phyloP scores from a whole-genome alignment of 2,113 vertebrate genomes.

The Perccottus glenii region DNA sequence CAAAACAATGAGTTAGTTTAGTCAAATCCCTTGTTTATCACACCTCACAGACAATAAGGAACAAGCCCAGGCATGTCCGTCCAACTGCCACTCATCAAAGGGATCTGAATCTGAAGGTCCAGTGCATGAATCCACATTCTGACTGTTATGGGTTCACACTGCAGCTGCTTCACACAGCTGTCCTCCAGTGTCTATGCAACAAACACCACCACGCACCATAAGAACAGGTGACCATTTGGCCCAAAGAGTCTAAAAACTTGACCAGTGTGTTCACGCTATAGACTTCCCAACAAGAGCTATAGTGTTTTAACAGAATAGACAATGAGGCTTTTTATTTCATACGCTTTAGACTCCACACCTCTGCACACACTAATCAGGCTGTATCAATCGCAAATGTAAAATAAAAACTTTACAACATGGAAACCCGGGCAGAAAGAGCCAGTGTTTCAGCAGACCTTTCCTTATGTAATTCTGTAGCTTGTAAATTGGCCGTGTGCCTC shows the following conservation, averaged over 20 bases:
- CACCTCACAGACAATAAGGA: constrained; percentile 52
- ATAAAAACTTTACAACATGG: constrained; percentile 43
- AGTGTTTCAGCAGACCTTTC: constrained; percentile 32
- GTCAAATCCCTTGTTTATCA: background rate
- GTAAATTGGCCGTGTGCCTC: constrained; percentile 39
- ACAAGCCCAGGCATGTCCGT: constrained; percentile 61
- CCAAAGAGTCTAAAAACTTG: constrained; percentile 19
- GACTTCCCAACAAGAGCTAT: background rate
- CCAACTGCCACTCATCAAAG: constrained; percentile 44
- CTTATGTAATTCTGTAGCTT: constrained; percentile 52
- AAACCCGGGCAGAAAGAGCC: constrained; percentile 38
- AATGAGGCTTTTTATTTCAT: constrained; percentile 36
- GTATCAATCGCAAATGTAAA: constrained; percentile 46
- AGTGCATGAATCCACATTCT: constrained; percentile 45
- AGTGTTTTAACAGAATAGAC: constrained; percentile 24
- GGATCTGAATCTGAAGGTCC: constrained; percentile 45
- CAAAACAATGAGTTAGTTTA: background rate
- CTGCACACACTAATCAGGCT: constrained; percentile 12
- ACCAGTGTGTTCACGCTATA: background rate
- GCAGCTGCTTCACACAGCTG: constrained; percentile 71
- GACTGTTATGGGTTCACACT: constrained; percentile 52
- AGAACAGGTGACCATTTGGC: constrained; percentile 42
- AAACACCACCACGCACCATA: constrained; percentile 50
- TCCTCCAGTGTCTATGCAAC: constrained; percentile 45
- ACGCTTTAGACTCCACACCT: constrained; percentile 14